A percentile compares a stretch with the other conserved stretches of the same genome.
Evolutionary conservation across 2,888 invertebrate genomes (phyloP).

Genomic region (Eumacrocentrus americanus): DNA sequence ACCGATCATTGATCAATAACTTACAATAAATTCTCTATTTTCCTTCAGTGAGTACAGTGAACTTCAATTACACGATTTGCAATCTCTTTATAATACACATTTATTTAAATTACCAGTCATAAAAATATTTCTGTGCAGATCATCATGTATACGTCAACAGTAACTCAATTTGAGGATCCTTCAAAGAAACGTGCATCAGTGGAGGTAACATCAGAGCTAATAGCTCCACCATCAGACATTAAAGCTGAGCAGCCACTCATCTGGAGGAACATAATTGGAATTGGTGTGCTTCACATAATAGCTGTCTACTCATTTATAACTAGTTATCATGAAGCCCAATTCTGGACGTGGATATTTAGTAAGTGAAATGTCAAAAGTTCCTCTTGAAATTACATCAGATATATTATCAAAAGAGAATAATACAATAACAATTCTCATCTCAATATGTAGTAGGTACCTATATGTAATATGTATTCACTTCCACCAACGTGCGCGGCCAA

Average conservation of each 20-base stretch:
- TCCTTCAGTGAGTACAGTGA: too few species aligned
- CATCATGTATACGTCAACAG: constrained; percentile 41
- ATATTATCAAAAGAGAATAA: not conserved
- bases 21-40: too few species aligned
- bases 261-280: constrained; percentile 69
- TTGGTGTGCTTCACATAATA: constrained; percentile 64
- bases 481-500: too few species aligned
- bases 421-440: not conserved
- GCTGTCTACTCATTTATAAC: constrained; percentile 58
- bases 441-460: not conserved
- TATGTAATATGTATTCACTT: not conserved
- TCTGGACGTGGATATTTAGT: constrained; percentile 68
- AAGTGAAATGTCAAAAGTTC: constrained; percentile 55
- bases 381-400: not conserved
- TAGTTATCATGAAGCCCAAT: constrained; percentile 53
- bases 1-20: too few species aligned
- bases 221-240: constrained; percentile 31
- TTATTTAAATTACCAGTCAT: too few species aligned
- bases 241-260: constrained; percentile 63
- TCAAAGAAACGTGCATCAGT: constrained; percentile 30
- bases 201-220: constrained; percentile 33
- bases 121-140: not conserved
- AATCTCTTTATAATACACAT: too few species aligned
- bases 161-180: constrained; percentile 44
- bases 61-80: too few species aligned